Evolutionary conservation across 2,888 invertebrate genomes (phyloP), one percentile per base, ranked within the genome.

Genomic region (Julus scanicus): DNA sequence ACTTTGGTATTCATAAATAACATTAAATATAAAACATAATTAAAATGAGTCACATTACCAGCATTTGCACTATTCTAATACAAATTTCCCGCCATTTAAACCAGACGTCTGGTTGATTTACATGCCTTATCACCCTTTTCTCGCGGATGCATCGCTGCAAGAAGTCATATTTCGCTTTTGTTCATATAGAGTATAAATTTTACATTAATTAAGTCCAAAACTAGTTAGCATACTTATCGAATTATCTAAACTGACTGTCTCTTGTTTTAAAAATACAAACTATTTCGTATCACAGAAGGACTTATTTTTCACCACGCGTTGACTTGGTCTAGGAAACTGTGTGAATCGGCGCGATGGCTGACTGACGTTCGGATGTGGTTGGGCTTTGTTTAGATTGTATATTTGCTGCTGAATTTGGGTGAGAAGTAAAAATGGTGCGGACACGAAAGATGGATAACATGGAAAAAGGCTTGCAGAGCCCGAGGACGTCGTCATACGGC

Each of bases 371-470:
- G 37, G n/a, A 86, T 29, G 86, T 49, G 2, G 2, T 83, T n/a
- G 11, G 20, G 20, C 83, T 83, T 83, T 37, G 83, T 83, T 83
- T 17, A 37, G 86, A 85, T n/a, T 9, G 86, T 85, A 40, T 6
- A 20, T 49, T 49, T 49, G 49, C 13, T 49, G 49, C 49, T 2
- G 49, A 2, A 2, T 13, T 49, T 49, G 49, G 49, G 49, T 11
- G 49, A 49, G 49, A 49, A 49, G 49, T 13, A 13, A 49, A 49
- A 49, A 88, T 88, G 88, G 88, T 88, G 20, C 39, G 80, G 40
- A 88, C 88, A 20, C 17, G 88, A 40, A 29, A 87, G 11, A 53
- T 37, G n/a, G 48, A 86, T 63, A 84, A 44, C 37, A 15, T 87
- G 49, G 84, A 88, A 15, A 80, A 88, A 15, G 48, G 86, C 39